Evolutionary conservation across 2,113 vertebrate genomes (phyloP), one percentile per base, ranked within the genome.

Genomic region (Dasyornis broadbenti): DNA sequence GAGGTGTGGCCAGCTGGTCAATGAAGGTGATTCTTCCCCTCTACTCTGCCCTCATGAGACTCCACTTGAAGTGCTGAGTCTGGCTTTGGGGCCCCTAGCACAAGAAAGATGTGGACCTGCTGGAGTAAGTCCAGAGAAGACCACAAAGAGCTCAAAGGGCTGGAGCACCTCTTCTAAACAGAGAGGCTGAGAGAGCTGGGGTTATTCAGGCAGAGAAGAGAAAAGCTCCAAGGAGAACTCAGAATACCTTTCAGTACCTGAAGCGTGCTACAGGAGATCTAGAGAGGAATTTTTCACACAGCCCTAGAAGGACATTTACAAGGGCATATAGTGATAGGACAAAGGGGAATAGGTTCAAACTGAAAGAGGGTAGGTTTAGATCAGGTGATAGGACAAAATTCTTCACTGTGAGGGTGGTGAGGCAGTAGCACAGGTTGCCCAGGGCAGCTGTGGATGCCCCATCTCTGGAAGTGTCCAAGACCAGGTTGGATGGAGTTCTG

Each of bases 21-120:
- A 3, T 39, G 45, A 26, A 26, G 47, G 30, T 31, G 24, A 30
- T 47, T 61, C 11, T 82, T 21, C 17, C 14, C n/a, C 17, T 57
- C 6, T 27, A 27, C 54, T 54, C 20, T 53, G 53, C 16, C 7
- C 19, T 53, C 1, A 1, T n/a, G 52, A 73, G 44, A 65, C 4
- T 19, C 22, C 23, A 44, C 2, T 4, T 1, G 0, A 8, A 35
- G 14, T 31, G 12, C 14, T 47, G 47, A 53, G 21, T 40, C n/a
- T 44, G 30, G 53, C 13, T 53, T 45, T 30, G 23, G 28, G 28
- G 13, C 10, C 4, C 33, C 10, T n/a, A 76, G 47, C 30, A 61
- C 1, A 53, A 53, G 13, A 45, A 68, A 17, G 61, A 15, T 12
- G 16, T 22, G 39, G 54, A 12, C 7, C 9, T 31, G 6, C 18